A percentile compares a stretch with the other conserved stretches of the same genome.
Evolutionary conservation across 1,140 invertebrate genomes (phyloP).

Genomic region (Pseudomyrmex flavicornis): DNA sequence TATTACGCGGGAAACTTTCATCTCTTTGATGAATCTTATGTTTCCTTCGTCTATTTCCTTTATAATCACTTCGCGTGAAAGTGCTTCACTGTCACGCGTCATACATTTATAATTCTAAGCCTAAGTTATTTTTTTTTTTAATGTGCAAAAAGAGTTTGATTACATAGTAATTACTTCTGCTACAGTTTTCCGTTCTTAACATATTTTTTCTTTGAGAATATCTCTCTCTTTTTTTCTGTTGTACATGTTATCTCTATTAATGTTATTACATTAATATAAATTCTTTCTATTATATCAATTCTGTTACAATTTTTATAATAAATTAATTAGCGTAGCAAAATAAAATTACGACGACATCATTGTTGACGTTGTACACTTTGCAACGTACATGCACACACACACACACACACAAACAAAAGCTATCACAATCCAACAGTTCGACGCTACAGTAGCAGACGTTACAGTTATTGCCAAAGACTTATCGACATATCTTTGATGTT

Average conservation of each 20-base stretch:
- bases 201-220: no score
- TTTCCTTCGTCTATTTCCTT: slow-evolving; percentile 36
- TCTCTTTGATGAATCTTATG: slow-evolving; percentile 50
- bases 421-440: slow-evolving; percentile 25
- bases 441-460: not conserved
- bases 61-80: slow-evolving; percentile 15
- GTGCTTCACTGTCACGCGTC: slow-evolving; percentile 29
- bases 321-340: slow-evolving; percentile 35
- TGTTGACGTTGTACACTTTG: not conserved
- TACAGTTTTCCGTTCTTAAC: no score
- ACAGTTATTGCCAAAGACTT: slow-evolving; percentile 39
- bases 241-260: no score
- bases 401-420: slow-evolving; percentile 38
- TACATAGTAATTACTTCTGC: no score
- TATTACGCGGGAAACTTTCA: slow-evolving; percentile 52
- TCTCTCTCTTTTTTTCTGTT: not conserved
- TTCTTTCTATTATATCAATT: not conserved
- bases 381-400: not conserved
- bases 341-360: slow-evolving; percentile 44
- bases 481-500: slow-evolving; percentile 46
- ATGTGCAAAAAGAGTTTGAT: no score
- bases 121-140: slow-evolving; percentile 2
- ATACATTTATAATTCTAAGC: not conserved
- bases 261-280: not conserved
- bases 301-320: slow-evolving; percentile 27